Conservation (phyloP, 2,797 vertebrate species). For the Sebastes nivosus region DNA sequence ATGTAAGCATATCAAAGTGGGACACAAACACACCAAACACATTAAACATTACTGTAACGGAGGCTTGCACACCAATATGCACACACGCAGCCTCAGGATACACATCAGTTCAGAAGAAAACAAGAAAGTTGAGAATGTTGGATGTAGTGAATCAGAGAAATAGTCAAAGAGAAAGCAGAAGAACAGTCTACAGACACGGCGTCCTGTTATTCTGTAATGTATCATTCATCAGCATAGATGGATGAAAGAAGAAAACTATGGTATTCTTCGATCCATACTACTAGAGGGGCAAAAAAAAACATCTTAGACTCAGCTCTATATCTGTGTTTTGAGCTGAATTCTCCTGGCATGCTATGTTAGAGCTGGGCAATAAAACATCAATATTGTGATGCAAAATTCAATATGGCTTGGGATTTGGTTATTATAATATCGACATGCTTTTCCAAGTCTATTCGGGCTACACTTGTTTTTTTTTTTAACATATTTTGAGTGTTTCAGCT, state of each 20-base stretch:
- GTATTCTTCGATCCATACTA: neutral
- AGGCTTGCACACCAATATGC: neutral
- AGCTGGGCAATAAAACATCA: neutral
- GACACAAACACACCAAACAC: neutral
- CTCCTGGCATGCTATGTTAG: neutral
- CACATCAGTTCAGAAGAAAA: conserved; percentile 4
- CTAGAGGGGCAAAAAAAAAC: neutral
- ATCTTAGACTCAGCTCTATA: neutral
- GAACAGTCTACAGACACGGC: neutral
- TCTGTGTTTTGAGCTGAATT: neutral
- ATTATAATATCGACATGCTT: neutral
- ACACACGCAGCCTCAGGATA: neutral
- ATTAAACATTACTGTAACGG: neutral
- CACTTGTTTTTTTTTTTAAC: neutral
- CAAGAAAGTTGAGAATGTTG: neutral
- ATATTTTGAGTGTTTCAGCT: neutral
- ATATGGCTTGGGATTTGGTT: neutral
- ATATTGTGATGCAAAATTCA: neutral
- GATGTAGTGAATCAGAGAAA: neutral
- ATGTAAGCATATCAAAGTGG: conserved; percentile 3
- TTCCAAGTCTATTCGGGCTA: neutral
- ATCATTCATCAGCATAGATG: neutral
- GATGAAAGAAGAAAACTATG: neutral
- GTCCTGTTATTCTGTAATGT: neutral
- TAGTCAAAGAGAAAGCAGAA: neutral